phyloP scores from a whole-genome alignment of 2,797 vertebrate species.

The Rhinoraja longicauda region DNA sequence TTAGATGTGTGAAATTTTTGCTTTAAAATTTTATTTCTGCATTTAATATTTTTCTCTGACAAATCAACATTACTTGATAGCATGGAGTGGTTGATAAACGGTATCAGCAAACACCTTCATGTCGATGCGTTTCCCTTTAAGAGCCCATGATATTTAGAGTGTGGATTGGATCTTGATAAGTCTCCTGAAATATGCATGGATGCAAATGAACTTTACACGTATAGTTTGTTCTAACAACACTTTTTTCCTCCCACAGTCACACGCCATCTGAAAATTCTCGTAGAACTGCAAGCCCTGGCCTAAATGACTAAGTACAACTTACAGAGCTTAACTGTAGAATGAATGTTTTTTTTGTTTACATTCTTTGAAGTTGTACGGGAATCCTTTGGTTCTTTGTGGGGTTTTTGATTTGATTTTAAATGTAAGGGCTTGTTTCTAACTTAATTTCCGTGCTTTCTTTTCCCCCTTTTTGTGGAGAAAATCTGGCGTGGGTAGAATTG shows the following conservation, averaged over 20 bases:
- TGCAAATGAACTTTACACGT: neutral
- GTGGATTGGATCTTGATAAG: neutral
- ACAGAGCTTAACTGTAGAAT: constrained; percentile 56
- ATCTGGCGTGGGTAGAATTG: constrained; percentile 26
- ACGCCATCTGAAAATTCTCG: constrained; percentile 67
- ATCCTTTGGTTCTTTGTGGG: constrained; percentile 52
- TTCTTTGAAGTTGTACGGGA: constrained; percentile 61
- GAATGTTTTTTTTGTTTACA: constrained; percentile 68
- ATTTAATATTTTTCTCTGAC: neutral
- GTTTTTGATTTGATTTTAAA: constrained; percentile 45
- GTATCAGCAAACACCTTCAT: neutral
- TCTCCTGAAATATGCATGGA: neutral
- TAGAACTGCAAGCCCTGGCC: constrained; percentile 70
- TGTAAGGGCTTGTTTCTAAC: constrained; percentile 59
- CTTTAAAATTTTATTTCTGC: neutral
- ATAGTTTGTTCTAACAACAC: neutral
- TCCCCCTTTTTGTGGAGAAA: constrained; percentile 27
- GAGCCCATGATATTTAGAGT: neutral
- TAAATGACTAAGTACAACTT: constrained; percentile 61
- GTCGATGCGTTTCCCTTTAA: neutral
- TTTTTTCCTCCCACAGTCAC: constrained; percentile 53
- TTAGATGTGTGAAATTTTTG: neutral
- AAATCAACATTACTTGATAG: neutral
- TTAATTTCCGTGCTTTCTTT: constrained; percentile 49
- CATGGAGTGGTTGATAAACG: too few relatives aligned